Conservation (phyloP, 1,140 invertebrate genomes). For the Hylyphantes graminicola region DNA sequence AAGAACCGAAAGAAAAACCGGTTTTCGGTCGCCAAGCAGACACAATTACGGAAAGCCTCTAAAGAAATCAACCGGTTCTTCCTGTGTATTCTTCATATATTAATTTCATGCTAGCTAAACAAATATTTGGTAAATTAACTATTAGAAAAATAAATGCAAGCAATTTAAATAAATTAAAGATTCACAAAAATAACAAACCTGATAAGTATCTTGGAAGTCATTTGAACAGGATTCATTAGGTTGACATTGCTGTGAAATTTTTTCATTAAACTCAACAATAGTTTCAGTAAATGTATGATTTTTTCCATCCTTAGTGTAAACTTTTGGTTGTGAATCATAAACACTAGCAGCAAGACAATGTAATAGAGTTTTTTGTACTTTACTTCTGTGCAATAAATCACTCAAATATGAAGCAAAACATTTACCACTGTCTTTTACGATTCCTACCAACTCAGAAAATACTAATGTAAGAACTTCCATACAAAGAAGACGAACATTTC, state of each 20-base stretch:
- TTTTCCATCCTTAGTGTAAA: conserved; percentile 28
- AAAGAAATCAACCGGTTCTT: no score
- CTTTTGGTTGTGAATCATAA: conserved; percentile 71
- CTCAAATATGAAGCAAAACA: conserved; percentile 85
- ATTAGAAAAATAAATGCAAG: no score
- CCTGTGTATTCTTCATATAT: no score
- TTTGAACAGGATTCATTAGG: neutral
- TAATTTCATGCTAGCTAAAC: no score
- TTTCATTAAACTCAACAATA: conserved; percentile 85
- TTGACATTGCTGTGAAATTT: conserved; percentile 61
- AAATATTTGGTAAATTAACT: no score
- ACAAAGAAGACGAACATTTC: conserved; percentile 73
- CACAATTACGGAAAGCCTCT: no score
- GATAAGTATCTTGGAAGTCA: conserved; percentile 62
- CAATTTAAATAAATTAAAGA: no score
- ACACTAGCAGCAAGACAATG: conserved; percentile 86
- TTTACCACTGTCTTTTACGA: conserved; percentile 84
- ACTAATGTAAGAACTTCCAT: conserved; percentile 83
- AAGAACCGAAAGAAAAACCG: no score
- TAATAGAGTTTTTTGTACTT: conserved; percentile 88
- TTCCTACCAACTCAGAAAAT: conserved; percentile 80
- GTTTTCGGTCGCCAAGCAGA: no score
- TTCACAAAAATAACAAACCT: conserved; percentile 13
- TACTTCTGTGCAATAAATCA: conserved; percentile 83
- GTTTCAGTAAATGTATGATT: conserved; percentile 78